Evolutionary conservation across 2,888 invertebrate genomes (phyloP).

Genomic region (Drosophila vallismaia): DNA sequence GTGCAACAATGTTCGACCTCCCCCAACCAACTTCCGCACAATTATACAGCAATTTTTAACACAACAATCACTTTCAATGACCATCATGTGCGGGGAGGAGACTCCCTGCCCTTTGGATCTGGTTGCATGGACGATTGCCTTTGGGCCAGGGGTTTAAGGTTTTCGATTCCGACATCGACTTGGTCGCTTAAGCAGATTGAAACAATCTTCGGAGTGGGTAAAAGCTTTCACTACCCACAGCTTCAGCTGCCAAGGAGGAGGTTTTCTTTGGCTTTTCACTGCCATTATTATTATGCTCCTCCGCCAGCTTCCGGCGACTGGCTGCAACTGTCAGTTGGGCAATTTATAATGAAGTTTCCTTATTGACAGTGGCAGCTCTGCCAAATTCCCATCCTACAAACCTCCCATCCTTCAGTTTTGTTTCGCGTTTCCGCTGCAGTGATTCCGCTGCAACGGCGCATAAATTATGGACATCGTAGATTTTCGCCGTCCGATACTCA

Average conservation of each 20-base stretch:
- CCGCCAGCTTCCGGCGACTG: slow-evolving; percentile 12
- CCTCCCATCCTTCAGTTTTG: background rate
- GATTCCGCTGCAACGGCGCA: slow-evolving; percentile 67
- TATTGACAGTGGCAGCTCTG: slow-evolving; percentile 56
- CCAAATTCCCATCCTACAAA: slow-evolving; percentile 3
- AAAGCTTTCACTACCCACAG: slow-evolving; percentile 49
- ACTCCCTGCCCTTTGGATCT: slow-evolving; percentile 6
- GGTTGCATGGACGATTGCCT: slow-evolving; percentile 58
- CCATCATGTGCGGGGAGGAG: slow-evolving; percentile 16
- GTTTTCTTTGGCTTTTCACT: slow-evolving; percentile 40
- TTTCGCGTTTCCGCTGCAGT: slow-evolving; percentile 63
- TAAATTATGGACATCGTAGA: slow-evolving; percentile 54
- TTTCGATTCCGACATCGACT: slow-evolving; percentile 38
- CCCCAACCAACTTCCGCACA: slow-evolving; percentile 55
- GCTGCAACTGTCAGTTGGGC: slow-evolving; percentile 63
- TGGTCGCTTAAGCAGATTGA: slow-evolving; percentile 68
- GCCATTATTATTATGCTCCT: slow-evolving; percentile 36
- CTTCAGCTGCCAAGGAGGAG: slow-evolving; percentile 15
- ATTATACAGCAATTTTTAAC: slow-evolving; percentile 67
- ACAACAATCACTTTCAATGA: slow-evolving; percentile 68
- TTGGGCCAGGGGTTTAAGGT: slow-evolving; percentile 19
- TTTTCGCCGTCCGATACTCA: slow-evolving; percentile 1
- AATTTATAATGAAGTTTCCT: slow-evolving; percentile 73
- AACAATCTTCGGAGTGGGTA: slow-evolving; percentile 72
- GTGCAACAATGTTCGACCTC: slow-evolving; percentile 25